These are phyloP conservation scores for Nephrotoma guestfalica DNA, from an alignment of 2,888 invertebrate species.

Conservation along the genomic window DNA sequence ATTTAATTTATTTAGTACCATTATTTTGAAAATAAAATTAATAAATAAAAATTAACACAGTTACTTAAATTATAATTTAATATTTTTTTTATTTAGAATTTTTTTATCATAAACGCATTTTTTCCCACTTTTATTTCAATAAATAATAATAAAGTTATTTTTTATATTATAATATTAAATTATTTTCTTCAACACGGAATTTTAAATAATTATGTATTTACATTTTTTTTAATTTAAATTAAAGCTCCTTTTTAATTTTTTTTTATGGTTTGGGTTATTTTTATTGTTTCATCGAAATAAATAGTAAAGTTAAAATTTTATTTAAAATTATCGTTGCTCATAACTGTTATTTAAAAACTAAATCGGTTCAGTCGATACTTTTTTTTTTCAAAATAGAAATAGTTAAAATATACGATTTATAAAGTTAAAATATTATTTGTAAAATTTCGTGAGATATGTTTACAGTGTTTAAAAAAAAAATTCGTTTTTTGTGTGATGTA, in stretches of 20 bases:
- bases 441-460: not conserved
- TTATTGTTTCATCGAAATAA: not conserved
- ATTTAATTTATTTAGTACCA: not conserved
- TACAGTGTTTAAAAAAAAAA: not conserved
- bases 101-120: slow-evolving; percentile 12
- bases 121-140: slow-evolving; percentile 9
- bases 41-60: not conserved
- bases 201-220: not conserved
- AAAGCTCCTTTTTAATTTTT: not conserved
- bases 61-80: not conserved
- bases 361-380: not conserved
- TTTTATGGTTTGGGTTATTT: not conserved
- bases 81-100: slow-evolving; percentile 1
- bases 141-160: not conserved
- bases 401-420: not conserved
- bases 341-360: not conserved
- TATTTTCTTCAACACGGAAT: not conserved
- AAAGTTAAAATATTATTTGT: not conserved
- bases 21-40: not conserved
- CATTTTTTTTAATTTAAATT: not conserved
- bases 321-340: not conserved
- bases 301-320: not conserved
- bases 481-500: not conserved
- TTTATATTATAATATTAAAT: no score
- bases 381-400: not conserved